Percentiles rank a stretch among this genome's conserved stretches.
Evolutionary conservation across 2,113 vertebrate genomes (phyloP).

Genomic region (Ploceus nigricollis): DNA sequence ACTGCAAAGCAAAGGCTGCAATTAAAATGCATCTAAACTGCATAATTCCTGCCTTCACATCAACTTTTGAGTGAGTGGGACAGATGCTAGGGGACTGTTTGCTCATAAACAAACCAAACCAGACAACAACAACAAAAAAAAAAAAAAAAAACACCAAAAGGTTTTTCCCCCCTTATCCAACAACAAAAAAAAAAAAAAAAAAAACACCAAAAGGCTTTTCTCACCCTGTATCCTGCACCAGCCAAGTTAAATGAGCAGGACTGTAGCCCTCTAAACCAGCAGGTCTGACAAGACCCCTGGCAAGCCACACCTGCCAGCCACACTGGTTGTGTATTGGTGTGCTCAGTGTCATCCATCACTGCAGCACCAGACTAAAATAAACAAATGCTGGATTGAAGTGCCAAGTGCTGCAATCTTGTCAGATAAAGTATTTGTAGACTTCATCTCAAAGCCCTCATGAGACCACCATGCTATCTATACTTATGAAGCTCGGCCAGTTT

Average conservation of each 20-base stretch:
- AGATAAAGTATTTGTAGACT: neutral
- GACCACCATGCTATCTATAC: neutral
- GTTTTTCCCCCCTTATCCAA: no score
- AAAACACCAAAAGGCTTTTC: neutral
- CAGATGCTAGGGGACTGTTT: neutral
- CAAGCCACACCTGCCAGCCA: neutral
- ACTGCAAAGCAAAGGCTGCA: neutral
- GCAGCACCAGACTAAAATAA: neutral
- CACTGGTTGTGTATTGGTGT: neutral
- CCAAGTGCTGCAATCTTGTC: neutral
- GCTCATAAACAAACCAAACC: neutral
- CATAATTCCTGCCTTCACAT: neutral
- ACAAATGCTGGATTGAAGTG: neutral
- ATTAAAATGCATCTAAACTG: neutral
- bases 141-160: neutral
- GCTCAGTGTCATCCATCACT: neutral
- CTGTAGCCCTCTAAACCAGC: neutral
- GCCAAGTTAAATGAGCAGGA: neutral
- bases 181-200: neutral
- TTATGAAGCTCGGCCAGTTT: neutral
- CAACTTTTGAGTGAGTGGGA: neutral
- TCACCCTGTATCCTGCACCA: neutral
- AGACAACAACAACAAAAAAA: neutral
- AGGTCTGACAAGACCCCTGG: neutral
- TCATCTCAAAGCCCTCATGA: neutral